A percentile compares a stretch with the other conserved stretches of the same genome.
These are phyloP conservation scores for Perca fluviatilis DNA, from an alignment of 2,113 vertebrate species.

Conservation along the genomic window DNA sequence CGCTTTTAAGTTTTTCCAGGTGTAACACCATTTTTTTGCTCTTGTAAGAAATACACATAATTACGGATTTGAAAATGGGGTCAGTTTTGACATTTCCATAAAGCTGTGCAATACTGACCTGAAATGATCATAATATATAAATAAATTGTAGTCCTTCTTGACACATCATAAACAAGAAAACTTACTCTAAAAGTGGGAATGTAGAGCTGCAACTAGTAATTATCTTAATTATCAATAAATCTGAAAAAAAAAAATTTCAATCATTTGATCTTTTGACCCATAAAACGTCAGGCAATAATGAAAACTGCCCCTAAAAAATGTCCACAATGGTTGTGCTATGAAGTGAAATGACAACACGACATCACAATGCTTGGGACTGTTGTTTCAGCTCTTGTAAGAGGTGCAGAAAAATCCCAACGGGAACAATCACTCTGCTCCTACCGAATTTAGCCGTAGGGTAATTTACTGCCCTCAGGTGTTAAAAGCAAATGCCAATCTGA, in stretches of 20 bases:
- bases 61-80: too few relatives aligned
- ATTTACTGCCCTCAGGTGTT: slow-evolving; percentile 55
- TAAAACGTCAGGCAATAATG: not conserved
- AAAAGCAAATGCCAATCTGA: slow-evolving; percentile 39
- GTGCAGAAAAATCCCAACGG: not conserved
- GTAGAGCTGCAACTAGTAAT: not conserved
- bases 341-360: too few relatives aligned
- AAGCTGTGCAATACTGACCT: not conserved
- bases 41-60: not conserved
- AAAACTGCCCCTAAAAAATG: not conserved
- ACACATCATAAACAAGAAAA: not conserved
- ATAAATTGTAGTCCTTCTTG: not conserved
- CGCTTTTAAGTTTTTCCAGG: not conserved
- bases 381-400: not conserved
- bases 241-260: not conserved
- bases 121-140: not conserved
- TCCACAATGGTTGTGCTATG: not conserved
- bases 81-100: not conserved
- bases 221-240: not conserved
- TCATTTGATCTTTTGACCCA: not conserved
- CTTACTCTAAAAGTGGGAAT: not conserved
- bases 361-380: not conserved
- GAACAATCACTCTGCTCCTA: slow-evolving; percentile 10
- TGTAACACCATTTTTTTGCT: not conserved
- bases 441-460: slow-evolving; percentile 43